Evolutionary conservation across 2,113 vertebrate genomes (phyloP), one percentile per base, ranked within the genome.

Genomic region (Elachura formosa): DNA sequence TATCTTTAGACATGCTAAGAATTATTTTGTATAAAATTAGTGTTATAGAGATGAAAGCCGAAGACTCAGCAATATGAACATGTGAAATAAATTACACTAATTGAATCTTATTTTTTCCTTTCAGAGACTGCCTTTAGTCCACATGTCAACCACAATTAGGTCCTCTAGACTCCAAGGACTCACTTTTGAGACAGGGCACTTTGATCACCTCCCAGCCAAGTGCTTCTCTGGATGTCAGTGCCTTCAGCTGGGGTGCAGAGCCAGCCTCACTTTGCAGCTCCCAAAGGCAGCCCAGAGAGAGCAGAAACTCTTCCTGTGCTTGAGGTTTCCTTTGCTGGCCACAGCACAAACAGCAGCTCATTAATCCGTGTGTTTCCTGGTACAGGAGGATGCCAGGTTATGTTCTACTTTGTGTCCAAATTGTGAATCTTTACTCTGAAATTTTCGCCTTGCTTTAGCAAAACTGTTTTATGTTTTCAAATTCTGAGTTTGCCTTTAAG

Each of bases 61-160:
- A 87, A 75, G 54, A 64, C 21, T 66, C 38, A 66, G 46, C 87
- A 96, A 82, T 72, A 73, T 24, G 45, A 94, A 94, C 91, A 87
- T 76, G 26, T 83, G 54, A 90, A 94, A 93, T 80, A 85, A 91
- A 90, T 95, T 54, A 56, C 62, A 62, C 46, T 87, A 93, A 93
- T 90, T 91, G 64, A 84, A 46, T 74, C 24, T 55, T 69, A 66
- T 62, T 69, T 90, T 66, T 93, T 61, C 41, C 28, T 87, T 90
- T 82, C 41, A 82, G 58, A 66, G 5, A 2, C 45, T 82, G 56
- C 16, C 78, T 90, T 82, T 79, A 93, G 62, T 83, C 77, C 81
- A 45, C 63, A 24, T 66, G 83, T 41, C 63, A 83, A 26, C 16
- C 19, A 76, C 62, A 89, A 48, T 85, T 87, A 76, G 2, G 12